phyloP scores from a whole-genome alignment of 2,888 invertebrate genomes.

The Microctonus hyperodae region DNA sequence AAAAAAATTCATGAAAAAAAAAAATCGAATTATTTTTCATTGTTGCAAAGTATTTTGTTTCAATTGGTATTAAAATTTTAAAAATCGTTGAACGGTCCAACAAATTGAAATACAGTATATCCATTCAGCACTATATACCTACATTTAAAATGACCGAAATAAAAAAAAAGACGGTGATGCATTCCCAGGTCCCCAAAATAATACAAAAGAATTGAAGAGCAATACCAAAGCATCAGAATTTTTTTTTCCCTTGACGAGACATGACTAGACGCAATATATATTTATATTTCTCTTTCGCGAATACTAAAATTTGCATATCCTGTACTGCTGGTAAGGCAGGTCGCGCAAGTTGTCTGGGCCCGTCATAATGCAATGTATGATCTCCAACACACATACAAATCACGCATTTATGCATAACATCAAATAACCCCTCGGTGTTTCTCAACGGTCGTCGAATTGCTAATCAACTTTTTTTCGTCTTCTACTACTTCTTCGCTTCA shows the following conservation, averaged over 20 bases:
- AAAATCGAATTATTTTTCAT: too few relatives aligned
- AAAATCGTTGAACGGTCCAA: too few relatives aligned
- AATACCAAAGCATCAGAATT: not conserved
- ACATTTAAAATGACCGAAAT: too few relatives aligned
- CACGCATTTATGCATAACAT: constrained; percentile 1
- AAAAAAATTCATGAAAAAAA: too few relatives aligned
- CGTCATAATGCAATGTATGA: not conserved
- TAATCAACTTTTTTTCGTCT: constrained; percentile 46
- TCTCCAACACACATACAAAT: not conserved
- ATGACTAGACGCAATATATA: too few relatives aligned
- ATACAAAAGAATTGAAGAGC: not conserved
- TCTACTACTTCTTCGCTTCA: constrained; percentile 12
- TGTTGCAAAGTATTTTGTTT: too few relatives aligned
- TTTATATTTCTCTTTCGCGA: too few relatives aligned
- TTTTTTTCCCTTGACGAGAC: too few relatives aligned
- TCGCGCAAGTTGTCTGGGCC: constrained; percentile 45
- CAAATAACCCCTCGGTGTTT: constrained; percentile 26
- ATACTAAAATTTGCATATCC: constrained; percentile 56
- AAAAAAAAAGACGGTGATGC: too few relatives aligned
- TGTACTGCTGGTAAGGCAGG: constrained; percentile 60
- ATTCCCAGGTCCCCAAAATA: not conserved
- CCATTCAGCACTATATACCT: too few relatives aligned
- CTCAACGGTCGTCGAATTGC: constrained; percentile 59
- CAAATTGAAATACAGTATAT: too few relatives aligned
- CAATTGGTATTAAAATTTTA: too few relatives aligned